A percentile compares a stretch with the other conserved stretches of the same genome.
phyloP scores from a whole-genome alignment of 2,888 invertebrate genomes.

The Drosophila emarginata region DNA sequence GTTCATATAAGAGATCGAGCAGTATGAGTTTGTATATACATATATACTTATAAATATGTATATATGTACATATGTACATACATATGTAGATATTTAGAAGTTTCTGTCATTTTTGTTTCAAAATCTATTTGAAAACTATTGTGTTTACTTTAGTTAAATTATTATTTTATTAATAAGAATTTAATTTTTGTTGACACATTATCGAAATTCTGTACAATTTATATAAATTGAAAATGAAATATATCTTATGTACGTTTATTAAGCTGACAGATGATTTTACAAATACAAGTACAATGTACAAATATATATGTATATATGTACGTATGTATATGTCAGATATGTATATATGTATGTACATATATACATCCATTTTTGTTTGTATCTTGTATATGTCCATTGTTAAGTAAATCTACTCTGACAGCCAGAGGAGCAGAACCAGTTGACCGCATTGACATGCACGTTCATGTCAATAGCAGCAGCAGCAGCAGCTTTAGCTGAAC shows the following conservation, averaged over 20 bases:
- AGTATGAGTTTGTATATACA: too few relatives aligned
- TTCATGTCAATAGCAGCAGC: background rate
- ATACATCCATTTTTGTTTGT: background rate
- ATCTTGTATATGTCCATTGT: background rate
- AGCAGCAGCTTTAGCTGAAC: background rate
- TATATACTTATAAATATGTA: too few relatives aligned
- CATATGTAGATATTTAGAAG: too few relatives aligned
- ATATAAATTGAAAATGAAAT: background rate
- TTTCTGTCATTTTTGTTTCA: too few relatives aligned
- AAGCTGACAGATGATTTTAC: too few relatives aligned
- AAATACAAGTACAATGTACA: too few relatives aligned
- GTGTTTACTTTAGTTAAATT: background rate
- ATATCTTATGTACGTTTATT: background rate
- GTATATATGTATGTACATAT: too few relatives aligned
- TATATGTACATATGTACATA: too few relatives aligned
- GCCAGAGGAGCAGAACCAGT: background rate
- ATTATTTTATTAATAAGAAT: background rate
- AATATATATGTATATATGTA: too few relatives aligned
- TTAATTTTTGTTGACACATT: background rate
- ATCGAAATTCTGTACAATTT: background rate
- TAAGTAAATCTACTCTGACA: background rate
- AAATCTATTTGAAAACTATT: too few relatives aligned
- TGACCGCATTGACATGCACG: constrained; percentile 10
- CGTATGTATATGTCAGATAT: background rate
- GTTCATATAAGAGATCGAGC: too few relatives aligned